Base-by-base conservation (phyloP, 2,113 vertebrate species). In the Crypturellus undulatus region DNA sequence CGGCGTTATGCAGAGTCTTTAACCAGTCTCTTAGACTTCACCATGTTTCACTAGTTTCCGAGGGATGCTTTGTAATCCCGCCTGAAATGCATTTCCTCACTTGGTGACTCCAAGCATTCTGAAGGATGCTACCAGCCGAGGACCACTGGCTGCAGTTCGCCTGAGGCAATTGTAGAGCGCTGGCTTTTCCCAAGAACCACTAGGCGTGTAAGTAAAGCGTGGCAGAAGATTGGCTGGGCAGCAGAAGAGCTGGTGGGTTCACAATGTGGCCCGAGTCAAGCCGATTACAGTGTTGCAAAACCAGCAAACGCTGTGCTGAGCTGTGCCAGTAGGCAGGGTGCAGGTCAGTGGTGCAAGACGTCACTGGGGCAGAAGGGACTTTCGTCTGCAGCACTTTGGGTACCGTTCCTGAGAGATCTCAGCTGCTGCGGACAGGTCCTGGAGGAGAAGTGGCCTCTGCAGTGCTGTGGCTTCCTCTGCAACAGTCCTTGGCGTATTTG, bases 251-350 rank as follows among this genome's bases (percentile, higher is more conserved):
- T 32, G 32, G 17, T 84, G 1, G 22, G 25, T 68, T 60, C 73
- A 32, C 78, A 51, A 64, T 26, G n/a, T 22, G 56, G 43, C 42
- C 19, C 22, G 87, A 79, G 68, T 87, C 56, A 64, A 9, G 12
- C 4, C 9, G 60, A 47, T 22, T 84, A 36, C 62, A 54, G 65
- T 36, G 6, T 92, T 93, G 89, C 91, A 71, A 87, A 92, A 93
- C 36, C 60, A 86, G 93, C 80, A 90, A 75, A 72, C n/a, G 14
- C 64, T 72, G 40, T 80, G 43, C 83, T 42, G 56, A 69, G 51
- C 63, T 81, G 51, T 36, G 18, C 93, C 89, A 94, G 93, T 72
- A 78, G 63, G 60, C 11, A n/a, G 90, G 86, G 34, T 70, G 60
- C 20, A 91, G 92, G 89, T 22, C 0, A 0, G 72, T 22, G 47